A percentile compares a stretch with the other conserved stretches of the same genome.
phyloP scores from a whole-genome alignment of 1,140 invertebrate species.

The Manduca sexta region DNA sequence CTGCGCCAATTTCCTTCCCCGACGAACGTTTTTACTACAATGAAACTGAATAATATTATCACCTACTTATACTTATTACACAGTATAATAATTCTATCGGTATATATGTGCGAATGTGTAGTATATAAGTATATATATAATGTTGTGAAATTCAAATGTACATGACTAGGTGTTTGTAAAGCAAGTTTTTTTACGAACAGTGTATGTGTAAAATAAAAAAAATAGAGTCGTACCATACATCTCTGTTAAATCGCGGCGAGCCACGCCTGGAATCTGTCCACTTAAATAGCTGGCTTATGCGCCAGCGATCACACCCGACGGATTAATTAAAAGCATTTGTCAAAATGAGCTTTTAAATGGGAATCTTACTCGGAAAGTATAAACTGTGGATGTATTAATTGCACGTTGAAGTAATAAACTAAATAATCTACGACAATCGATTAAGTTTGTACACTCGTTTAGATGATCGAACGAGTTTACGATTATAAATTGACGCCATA shows the following conservation, averaged over 20 bases:
- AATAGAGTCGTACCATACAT: slow-evolving; percentile 20
- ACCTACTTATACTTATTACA: slow-evolving; percentile 14
- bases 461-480: slow-evolving; percentile 12
- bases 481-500: slow-evolving; percentile 21
- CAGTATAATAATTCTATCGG: not conserved
- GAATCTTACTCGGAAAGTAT: slow-evolving; percentile 27
- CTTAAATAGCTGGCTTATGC: slow-evolving; percentile 32
- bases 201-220: too few relatives aligned
- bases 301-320: slow-evolving; percentile 32
- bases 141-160: too few relatives aligned
- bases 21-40: slow-evolving; percentile 39
- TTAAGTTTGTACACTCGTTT: slow-evolving; percentile 28
- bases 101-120: not conserved
- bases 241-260: slow-evolving; percentile 8
- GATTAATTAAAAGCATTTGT: slow-evolving; percentile 50
- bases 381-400: slow-evolving; percentile 27
- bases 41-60: slow-evolving; percentile 50
- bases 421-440: slow-evolving; percentile 29
- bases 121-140: too few relatives aligned
- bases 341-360: slow-evolving; percentile 36
- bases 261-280: slow-evolving; percentile 39
- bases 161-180: too few relatives aligned
- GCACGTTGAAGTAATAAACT: slow-evolving; percentile 28
- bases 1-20: slow-evolving; percentile 66
- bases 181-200: too few relatives aligned